Percentiles rank a stretch among this genome's conserved stretches.
These are phyloP conservation scores for Rhinopomastus cyanomelas DNA, from an alignment of 2,113 vertebrate species.

Conservation along the genomic window DNA sequence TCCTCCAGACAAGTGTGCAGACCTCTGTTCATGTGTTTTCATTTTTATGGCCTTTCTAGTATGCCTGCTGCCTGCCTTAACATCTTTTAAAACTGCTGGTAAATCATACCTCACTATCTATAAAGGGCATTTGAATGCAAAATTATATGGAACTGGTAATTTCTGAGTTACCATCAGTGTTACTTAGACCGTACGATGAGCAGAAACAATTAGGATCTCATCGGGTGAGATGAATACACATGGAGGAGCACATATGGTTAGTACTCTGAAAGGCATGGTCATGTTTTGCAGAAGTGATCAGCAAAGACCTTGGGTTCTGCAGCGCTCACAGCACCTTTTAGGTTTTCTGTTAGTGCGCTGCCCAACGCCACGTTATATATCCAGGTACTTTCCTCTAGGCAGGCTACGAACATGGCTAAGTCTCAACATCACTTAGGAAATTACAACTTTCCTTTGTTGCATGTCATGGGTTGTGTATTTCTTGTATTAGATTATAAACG, in stretches of 20 bases:
- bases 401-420: background rate
- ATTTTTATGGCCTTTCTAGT: conserved; percentile 44
- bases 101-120: background rate
- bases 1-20: conserved; percentile 32
- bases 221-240: background rate
- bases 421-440: conserved; percentile 12
- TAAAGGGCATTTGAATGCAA: background rate
- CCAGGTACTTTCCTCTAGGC: conserved; percentile 11
- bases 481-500: conserved; percentile 37
- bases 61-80: conserved; percentile 26
- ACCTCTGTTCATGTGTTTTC: background rate
- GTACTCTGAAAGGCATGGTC: background rate
- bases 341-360: background rate
- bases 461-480: conserved; percentile 9
- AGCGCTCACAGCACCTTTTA: background rate
- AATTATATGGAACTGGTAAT: background rate
- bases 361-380: background rate
- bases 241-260: background rate
- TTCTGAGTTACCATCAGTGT: background rate
- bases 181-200: background rate
- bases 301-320: background rate
- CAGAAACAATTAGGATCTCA: background rate
- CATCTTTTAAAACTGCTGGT: conserved; percentile 9
- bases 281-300: background rate
- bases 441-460: conserved; percentile 13